Evolutionary conservation across 64 coral and sea anemone genomes (phyloP).

Genomic region (Cladopsammia gracilis): DNA sequence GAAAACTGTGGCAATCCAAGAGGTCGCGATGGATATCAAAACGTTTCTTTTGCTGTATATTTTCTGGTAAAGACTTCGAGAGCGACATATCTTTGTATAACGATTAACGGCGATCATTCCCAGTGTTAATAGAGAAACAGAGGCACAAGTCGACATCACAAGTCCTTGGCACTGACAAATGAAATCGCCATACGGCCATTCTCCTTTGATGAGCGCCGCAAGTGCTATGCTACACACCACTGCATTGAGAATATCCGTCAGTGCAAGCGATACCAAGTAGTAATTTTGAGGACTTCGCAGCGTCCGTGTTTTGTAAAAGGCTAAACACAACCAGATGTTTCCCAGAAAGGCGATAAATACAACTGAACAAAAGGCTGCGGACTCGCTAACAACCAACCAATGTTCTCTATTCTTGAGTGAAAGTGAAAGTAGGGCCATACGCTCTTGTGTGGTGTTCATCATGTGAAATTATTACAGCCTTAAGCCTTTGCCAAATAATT

Average conservation of each 20-base stretch:
- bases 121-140: not conserved
- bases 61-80: not conserved
- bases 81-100: not conserved
- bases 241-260: conserved; percentile 5
- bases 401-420: not conserved
- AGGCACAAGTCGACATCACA: not conserved
- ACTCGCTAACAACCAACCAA: conserved; percentile 14
- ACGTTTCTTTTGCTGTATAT: conserved; percentile 7
- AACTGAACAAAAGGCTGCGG: not conserved
- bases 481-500: no score
- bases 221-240: not conserved
- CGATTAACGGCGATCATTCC: conserved; percentile 15
- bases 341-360: not conserved
- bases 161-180: conserved; percentile 26
- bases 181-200: not conserved
- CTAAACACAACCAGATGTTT: not conserved
- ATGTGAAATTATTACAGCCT: not conserved
- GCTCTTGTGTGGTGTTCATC: not conserved
- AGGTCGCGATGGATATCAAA: not conserved
- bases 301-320: not conserved
- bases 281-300: not conserved
- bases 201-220: not conserved
- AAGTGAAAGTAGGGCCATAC: not conserved
- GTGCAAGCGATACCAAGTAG: not conserved
- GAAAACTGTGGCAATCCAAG: not conserved